Percentiles rank a stretch among this genome's conserved stretches.
Evolutionary conservation across 2,888 invertebrate species (phyloP).

Genomic region (Tubulanus polymorphus): DNA sequence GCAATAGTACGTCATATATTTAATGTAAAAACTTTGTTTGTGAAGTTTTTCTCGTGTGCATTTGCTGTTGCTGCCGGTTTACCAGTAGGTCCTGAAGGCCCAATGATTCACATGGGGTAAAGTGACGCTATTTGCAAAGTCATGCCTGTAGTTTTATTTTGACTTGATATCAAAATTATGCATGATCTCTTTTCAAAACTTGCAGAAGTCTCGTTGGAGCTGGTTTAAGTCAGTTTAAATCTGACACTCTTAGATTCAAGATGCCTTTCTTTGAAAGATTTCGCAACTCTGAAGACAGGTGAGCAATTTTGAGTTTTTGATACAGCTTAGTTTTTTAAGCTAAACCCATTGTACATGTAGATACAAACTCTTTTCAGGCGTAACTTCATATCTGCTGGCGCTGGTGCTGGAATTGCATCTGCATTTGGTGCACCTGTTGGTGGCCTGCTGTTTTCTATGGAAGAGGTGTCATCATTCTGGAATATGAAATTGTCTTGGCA

Average conservation of each 20-base stretch:
- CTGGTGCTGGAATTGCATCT: conserved; percentile 54
- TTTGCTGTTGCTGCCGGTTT: conserved; percentile 53
- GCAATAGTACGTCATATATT: conserved; percentile 51
- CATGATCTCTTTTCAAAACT: no score
- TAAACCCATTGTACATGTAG: no score
- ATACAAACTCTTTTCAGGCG: conserved; percentile 38
- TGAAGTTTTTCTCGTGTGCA: conserved; percentile 50
- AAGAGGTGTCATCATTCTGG: conserved; percentile 56
- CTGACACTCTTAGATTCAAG: conserved; percentile 31
- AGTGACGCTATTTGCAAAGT: conserved; percentile 1
- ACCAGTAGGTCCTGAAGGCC: conserved; percentile 55
- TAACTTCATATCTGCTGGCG: conserved; percentile 52
- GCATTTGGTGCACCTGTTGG: conserved; percentile 56
- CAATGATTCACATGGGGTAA: conserved; percentile 55
- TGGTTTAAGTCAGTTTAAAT: conserved; percentile 38
- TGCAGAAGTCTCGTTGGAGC: conserved; percentile 40
- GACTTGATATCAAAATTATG: neutral
- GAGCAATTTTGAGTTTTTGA: conserved; percentile 1
- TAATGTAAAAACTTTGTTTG: conserved; percentile 47
- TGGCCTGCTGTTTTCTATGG: conserved; percentile 55
- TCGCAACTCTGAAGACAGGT: conserved; percentile 44
- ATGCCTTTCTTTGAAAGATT: conserved; percentile 39
- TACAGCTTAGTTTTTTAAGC: no score
- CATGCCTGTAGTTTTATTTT: neutral
- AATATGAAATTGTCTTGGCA: conserved; percentile 54